Evolutionary conservation across 2,113 vertebrate species (phyloP).

Genomic region (Menura novaehollandiae): DNA sequence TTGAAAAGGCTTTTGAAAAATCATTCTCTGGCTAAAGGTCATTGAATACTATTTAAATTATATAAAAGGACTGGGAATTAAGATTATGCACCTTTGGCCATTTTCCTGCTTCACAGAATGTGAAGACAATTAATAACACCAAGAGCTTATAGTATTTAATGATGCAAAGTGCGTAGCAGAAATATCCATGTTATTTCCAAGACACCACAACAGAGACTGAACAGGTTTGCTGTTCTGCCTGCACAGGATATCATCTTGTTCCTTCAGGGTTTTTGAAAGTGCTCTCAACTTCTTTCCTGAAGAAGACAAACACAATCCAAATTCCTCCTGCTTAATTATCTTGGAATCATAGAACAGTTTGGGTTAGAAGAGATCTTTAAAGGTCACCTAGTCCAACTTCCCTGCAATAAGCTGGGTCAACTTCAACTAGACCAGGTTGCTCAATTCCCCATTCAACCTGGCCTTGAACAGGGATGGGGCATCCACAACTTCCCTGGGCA

Average conservation of each 20-base stretch:
- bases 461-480: not conserved
- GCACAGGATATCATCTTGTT: not conserved
- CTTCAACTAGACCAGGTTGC: not conserved
- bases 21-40: slow-evolving; percentile 26
- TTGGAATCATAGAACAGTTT: not conserved
- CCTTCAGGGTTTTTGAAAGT: not conserved
- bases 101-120: slow-evolving; percentile 11
- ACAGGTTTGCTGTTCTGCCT: not conserved
- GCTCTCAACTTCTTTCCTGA: not conserved
- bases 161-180: not conserved
- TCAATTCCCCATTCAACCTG: not conserved
- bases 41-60: slow-evolving; percentile 41
- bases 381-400: not conserved
- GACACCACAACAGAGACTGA: not conserved
- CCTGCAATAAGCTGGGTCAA: not conserved
- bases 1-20: slow-evolving; percentile 44
- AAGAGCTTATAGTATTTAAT: slow-evolving; percentile 14
- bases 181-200: not conserved
- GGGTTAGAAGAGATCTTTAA: not conserved
- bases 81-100: slow-evolving; percentile 23
- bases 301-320: not conserved
- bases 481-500: not conserved
- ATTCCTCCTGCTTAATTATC: not conserved
- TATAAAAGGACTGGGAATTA: slow-evolving; percentile 14
- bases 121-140: slow-evolving; percentile 36